A percentile compares a stretch with the other conserved stretches of the same genome.
These are phyloP conservation scores for Microcebus tavaratra DNA, from an alignment of 2,113 vertebrate species.

Conservation along the genomic window DNA sequence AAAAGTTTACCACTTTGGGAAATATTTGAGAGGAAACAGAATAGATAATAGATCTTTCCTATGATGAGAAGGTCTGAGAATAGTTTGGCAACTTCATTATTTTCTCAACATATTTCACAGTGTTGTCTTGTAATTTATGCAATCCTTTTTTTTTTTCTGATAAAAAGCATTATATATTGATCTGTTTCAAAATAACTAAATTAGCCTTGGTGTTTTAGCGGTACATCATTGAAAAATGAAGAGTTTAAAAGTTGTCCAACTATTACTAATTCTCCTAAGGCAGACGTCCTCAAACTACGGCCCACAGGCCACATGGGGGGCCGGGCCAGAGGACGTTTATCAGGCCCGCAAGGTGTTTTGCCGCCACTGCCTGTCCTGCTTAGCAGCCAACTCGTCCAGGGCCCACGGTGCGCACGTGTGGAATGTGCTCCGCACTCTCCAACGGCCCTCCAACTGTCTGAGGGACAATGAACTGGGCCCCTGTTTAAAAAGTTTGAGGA, in stretches of 20 bases:
- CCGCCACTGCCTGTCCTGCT: no score
- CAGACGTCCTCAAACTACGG: neutral
- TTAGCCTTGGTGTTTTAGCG: conserved; percentile 37
- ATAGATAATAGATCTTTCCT: conserved; percentile 36
- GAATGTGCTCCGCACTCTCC: no score
- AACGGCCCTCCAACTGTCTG: no score
- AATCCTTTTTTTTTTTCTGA: neutral
- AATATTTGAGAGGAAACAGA: conserved; percentile 32
- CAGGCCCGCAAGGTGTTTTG: no score
- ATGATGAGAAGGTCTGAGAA: conserved; percentile 21
- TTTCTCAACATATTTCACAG: neutral
- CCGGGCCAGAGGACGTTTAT: no score
- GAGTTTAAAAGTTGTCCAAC: neutral
- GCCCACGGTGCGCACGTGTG: no score
- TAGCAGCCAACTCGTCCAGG: no score
- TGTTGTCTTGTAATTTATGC: neutral
- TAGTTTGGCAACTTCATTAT: neutral
- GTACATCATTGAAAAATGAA: neutral
- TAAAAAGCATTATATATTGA: conserved; percentile 20
- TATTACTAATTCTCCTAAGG: neutral
- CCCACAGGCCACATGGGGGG: no score
- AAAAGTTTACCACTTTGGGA: conserved; percentile 27
- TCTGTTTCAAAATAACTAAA: conserved; percentile 35
- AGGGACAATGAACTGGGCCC: no score
- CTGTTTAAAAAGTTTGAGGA: no score